Percentiles rank a stretch among this genome's conserved stretches.
Evolutionary conservation across 1,140 invertebrate species (phyloP).

Genomic region (Zaprionus davidi): DNA sequence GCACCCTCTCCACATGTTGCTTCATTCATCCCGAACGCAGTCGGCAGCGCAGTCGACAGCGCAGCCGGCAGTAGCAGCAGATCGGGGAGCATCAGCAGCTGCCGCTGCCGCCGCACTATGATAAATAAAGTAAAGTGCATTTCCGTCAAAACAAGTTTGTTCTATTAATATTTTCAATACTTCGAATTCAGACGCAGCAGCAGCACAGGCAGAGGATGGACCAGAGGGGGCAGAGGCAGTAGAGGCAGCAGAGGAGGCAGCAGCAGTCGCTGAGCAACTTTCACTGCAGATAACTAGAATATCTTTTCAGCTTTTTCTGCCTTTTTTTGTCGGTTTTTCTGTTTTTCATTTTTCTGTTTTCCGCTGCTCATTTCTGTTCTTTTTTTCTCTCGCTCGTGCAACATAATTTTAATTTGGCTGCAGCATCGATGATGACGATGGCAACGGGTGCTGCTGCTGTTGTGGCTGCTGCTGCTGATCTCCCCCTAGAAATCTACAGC

Average conservation of each 20-base stretch:
- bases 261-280: conserved; percentile 3
- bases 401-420: conserved; percentile 78
- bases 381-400: conserved; percentile 29
- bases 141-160: conserved; percentile 83
- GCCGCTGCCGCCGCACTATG: conserved; percentile 67
- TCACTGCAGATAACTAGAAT: conserved; percentile 69
- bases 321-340: conserved; percentile 6
- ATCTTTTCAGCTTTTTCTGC: conserved; percentile 27
- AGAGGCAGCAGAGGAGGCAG: conserved; percentile 77
- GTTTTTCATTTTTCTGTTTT: conserved; percentile 8
- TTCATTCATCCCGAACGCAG: conserved; percentile 70
- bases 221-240: conserved; percentile 26
- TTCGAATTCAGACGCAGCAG: conserved; percentile 73
- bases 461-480: conserved; percentile 49
- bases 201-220: neutral
- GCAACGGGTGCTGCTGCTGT: conserved; percentile 22
- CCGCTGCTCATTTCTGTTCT: conserved; percentile 1
- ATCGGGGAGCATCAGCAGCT: conserved; percentile 10
- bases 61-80: conserved; percentile 1
- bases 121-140: conserved; percentile 83
- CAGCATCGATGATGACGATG: conserved; percentile 13
- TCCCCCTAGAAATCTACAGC: conserved; percentile 67
- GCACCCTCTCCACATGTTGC: conserved; percentile 71
- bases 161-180: conserved; percentile 83
- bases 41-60: neutral